Conservation (phyloP, 2,113 vertebrate species). For the Pachypanchax playfairii region DNA sequence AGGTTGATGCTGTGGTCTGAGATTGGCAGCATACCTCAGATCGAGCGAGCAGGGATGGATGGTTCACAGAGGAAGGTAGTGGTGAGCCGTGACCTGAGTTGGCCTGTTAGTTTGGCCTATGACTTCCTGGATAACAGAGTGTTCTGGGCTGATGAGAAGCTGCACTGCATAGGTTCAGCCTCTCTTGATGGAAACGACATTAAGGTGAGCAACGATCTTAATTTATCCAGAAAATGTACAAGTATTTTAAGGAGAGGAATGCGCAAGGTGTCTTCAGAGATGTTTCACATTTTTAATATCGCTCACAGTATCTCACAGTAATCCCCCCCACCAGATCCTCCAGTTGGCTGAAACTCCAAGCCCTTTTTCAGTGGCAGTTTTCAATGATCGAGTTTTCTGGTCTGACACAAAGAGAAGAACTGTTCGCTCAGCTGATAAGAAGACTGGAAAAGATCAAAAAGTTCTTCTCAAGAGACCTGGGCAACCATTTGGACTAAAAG, state of each 20-base stretch:
- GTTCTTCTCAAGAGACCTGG: conserved; percentile 85
- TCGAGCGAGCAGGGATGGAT: conserved; percentile 87
- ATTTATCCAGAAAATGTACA: too few species aligned
- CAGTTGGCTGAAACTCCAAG: conserved; percentile 82
- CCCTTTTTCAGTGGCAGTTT: conserved; percentile 85
- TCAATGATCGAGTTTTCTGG: conserved; percentile 89
- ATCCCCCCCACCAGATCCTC: conserved; percentile 75
- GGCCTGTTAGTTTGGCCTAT: conserved; percentile 86
- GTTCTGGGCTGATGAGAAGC: conserved; percentile 92
- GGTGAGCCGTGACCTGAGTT: conserved; percentile 79
- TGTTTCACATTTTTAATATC: not conserved
- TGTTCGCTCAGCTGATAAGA: conserved; percentile 84
- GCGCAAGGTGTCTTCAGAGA: too few species aligned
- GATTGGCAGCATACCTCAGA: conserved; percentile 82
- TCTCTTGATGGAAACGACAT: conserved; percentile 82
- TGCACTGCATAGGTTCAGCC: conserved; percentile 85
- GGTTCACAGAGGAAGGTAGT: conserved; percentile 81
- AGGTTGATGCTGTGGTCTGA: conserved; percentile 94
- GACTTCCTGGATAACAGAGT: conserved; percentile 83
- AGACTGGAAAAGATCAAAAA: conserved; percentile 83
- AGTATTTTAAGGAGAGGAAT: too few species aligned
- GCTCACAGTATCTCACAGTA: not conserved
- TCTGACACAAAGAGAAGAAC: conserved; percentile 84
- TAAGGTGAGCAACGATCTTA: conserved; percentile 68
- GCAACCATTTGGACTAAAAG: conserved; percentile 88